phyloP scores from a whole-genome alignment of 2,888 invertebrate genomes.

The Sphaeridia pumilis region DNA sequence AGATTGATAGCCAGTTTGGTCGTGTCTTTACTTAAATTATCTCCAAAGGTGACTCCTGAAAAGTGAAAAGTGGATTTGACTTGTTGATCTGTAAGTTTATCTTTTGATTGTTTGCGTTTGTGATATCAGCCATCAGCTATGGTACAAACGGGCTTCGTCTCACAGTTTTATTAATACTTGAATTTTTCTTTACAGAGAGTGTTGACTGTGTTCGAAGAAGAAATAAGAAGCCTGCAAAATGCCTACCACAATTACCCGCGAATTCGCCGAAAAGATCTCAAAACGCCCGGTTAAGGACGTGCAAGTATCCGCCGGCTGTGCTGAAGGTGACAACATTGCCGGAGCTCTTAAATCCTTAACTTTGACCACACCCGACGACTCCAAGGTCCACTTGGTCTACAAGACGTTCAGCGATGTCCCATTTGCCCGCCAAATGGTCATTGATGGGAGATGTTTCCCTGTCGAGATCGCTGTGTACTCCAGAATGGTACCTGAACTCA shows the following conservation, averaged over 20 bases:
- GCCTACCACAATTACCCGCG: constrained; percentile 6
- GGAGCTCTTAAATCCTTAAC: constrained; percentile 10
- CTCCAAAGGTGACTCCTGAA: no score
- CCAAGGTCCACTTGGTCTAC: constrained; percentile 7
- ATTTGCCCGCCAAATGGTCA: neutral
- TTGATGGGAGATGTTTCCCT: constrained; percentile 1
- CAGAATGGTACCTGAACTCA: neutral
- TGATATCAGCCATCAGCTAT: no score
- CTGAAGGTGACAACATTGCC: constrained; percentile 13
- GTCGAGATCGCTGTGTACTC: constrained; percentile 8
- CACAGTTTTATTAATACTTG: no score
- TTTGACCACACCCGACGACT: constrained; percentile 3
- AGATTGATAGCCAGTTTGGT: no score
- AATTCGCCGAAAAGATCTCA: constrained; percentile 14
- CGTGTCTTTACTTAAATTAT: no score
- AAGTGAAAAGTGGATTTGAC: no score
- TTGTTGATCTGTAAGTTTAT: no score
- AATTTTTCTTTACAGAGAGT: no score
- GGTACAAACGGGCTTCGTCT: no score
- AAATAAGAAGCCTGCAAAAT: no score
- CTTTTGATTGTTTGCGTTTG: no score
- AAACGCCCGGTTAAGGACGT: constrained; percentile 15
- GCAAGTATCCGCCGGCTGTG: constrained; percentile 6
- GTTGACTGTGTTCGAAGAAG: no score
- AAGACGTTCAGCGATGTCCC: constrained; percentile 9